phyloP scores from a whole-genome alignment of 2,113 vertebrate genomes.

The Myotis yumanensis region DNA sequence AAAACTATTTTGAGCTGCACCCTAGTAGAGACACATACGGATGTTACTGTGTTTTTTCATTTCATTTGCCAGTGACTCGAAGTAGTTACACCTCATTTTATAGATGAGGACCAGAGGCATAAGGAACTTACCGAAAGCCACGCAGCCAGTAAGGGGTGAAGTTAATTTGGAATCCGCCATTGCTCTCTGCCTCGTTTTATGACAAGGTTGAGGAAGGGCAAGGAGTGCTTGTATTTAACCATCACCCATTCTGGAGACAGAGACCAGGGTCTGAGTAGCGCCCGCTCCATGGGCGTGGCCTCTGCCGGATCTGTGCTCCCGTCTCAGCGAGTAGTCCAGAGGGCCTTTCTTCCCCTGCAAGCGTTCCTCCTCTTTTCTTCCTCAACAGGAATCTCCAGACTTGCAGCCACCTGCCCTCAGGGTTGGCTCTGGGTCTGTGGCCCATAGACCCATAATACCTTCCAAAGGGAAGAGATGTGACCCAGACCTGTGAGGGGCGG shows the following conservation, averaged over 20 bases:
- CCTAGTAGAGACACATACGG: neutral
- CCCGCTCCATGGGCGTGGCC: neutral
- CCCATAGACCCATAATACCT: neutral
- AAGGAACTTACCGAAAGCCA: neutral
- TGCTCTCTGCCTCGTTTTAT: neutral
- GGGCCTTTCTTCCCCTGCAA: neutral
- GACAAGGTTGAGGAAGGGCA: neutral
- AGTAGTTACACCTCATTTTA: neutral
- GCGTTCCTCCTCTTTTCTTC: neutral
- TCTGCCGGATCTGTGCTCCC: neutral
- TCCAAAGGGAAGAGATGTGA: neutral
- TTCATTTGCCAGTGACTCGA: neutral
- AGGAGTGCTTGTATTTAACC: neutral
- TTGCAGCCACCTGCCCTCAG: neutral
- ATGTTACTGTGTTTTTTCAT: neutral
- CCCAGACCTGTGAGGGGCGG: neutral
- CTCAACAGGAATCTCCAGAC: neutral
- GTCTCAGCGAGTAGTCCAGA: neutral
- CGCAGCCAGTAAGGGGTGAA: neutral
- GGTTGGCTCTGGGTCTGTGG: neutral
- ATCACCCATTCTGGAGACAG: neutral
- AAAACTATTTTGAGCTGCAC: neutral
- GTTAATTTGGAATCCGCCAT: neutral
- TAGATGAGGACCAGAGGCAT: neutral
- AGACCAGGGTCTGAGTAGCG: rapidly evolving